Base-by-base conservation (phyloP, 92 coral and sea anemone species). In the Porites lobata region DNA sequence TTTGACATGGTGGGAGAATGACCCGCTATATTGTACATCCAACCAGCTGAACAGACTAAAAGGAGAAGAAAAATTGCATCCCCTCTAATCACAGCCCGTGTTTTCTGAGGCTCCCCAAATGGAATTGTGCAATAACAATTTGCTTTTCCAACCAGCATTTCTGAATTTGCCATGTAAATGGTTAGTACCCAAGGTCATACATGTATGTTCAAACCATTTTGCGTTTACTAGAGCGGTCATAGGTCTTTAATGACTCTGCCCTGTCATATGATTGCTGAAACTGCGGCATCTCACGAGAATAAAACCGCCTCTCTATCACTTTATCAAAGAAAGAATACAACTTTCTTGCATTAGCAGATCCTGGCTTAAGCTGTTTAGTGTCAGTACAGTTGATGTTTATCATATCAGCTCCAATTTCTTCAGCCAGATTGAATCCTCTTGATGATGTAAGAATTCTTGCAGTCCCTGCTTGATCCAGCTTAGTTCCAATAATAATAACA, bases 361-460 rank as follows among this genome's bases (percentile, higher is more conserved):
- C 98, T 43, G 93, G 82, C 66, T 85, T 92, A 50, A 96, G 83
- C 21, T 92, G 98, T 5, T 89, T 94, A 24, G 80, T 57, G 57
- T 98, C 94, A 63, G 93, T 96, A 58, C 98, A 96, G 83, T 98
- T 94, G 6, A 98, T 85, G 67, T 91, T 96, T 61, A 96, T 88
- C 58, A 93, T 89, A 53, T 98, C 99, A 50, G 99, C 99, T 43
- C 99, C 99, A 83, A 98, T 93, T 90, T 98, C 99, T 85, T 98
- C 99, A 13, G 96, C 98, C 13, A 95, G 87, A 63, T 95, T 93
- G 74, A 98, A 84, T 12, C 96, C 96, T 65, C 98, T 88, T 19
- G 97, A 75, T 67, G 94, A 87, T 65, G 83, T 89, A n/a, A 90
- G 88, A 43, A 92, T 86, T 72, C 99, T 94, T 74, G 95, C 87